These are phyloP conservation scores for Xanthia icteritia DNA, from an alignment of 2,888 invertebrate genomes.

Conservation along the genomic window DNA sequence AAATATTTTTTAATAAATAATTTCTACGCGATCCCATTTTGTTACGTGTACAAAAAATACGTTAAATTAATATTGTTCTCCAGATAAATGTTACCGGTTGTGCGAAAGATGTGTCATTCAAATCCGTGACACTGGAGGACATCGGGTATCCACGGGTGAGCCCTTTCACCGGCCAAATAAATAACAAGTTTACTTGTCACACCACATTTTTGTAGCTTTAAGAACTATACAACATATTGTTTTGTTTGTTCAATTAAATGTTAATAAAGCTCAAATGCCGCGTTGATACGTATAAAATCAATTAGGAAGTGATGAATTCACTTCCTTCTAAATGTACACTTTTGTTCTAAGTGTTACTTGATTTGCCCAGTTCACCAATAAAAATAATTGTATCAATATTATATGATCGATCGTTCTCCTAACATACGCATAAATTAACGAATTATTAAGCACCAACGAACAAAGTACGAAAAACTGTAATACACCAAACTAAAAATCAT, in stretches of 20 bases:
- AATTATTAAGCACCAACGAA: neutral
- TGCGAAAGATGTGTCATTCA: conserved; percentile 12
- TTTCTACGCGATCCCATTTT: neutral
- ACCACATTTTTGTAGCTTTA: conserved; percentile 35
- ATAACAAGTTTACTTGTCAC: conserved; percentile 15
- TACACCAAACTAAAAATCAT: too few relatives aligned
- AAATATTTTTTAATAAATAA: too few relatives aligned
- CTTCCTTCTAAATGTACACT: too few relatives aligned
- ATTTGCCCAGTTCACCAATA: neutral
- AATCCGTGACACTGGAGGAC: conserved; percentile 15
- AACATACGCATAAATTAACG: neutral
- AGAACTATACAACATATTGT: conserved; percentile 23
- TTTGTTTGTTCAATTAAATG: conserved; percentile 25
- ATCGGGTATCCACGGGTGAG: neutral
- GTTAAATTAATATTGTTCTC: neutral
- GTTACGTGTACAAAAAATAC: neutral
- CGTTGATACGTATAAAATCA: neutral
- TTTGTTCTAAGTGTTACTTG: neutral
- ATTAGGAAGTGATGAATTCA: conserved; percentile 14
- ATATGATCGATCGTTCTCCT: neutral
- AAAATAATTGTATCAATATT: neutral
- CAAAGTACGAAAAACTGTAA: neutral
- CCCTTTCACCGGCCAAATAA: conserved; percentile 38
- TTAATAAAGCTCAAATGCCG: conserved; percentile 7
- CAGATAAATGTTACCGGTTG: neutral